These are phyloP conservation scores for Hylaeus anthracinus DNA, from an alignment of 1,140 invertebrate genomes.

Conservation along the genomic window DNA sequence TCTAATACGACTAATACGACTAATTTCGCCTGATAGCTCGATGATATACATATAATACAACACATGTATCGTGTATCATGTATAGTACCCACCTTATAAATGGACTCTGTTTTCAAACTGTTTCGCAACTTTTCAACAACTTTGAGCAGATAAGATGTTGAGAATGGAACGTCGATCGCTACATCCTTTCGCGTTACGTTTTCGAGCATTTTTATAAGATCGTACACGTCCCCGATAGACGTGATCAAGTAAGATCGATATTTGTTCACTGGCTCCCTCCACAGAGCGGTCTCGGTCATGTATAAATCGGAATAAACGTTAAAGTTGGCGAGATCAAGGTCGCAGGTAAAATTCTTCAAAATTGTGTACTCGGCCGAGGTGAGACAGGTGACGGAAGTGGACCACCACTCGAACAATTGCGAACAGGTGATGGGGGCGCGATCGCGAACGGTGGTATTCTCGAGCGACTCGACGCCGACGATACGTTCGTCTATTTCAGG, in stretches of 20 bases:
- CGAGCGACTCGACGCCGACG: constrained; percentile 22
- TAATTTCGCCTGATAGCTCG: too few relatives aligned
- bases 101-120: constrained; percentile 17
- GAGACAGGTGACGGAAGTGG: constrained; percentile 59
- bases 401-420: constrained; percentile 68
- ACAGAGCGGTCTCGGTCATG: constrained; percentile 54
- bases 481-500: constrained; percentile 58
- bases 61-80: too few relatives aligned
- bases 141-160: constrained; percentile 55
- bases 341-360: constrained; percentile 73
- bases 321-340: constrained; percentile 68
- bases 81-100: constrained; percentile 34
- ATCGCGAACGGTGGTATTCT: background rate
- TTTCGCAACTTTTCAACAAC: constrained; percentile 57
- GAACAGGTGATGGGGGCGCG: constrained; percentile 54
- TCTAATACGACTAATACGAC: too few relatives aligned
- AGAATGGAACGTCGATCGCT: constrained; percentile 60
- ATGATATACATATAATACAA: too few relatives aligned
- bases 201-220: constrained; percentile 51
- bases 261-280: constrained; percentile 57
- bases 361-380: constrained; percentile 65
- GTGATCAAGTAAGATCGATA: constrained; percentile 61
- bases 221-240: constrained; percentile 58
- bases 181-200: constrained; percentile 28
- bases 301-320: constrained; percentile 70